These are phyloP conservation scores for Miltochrista miniata DNA, from an alignment of 2,888 invertebrate species.

Conservation along the genomic window DNA sequence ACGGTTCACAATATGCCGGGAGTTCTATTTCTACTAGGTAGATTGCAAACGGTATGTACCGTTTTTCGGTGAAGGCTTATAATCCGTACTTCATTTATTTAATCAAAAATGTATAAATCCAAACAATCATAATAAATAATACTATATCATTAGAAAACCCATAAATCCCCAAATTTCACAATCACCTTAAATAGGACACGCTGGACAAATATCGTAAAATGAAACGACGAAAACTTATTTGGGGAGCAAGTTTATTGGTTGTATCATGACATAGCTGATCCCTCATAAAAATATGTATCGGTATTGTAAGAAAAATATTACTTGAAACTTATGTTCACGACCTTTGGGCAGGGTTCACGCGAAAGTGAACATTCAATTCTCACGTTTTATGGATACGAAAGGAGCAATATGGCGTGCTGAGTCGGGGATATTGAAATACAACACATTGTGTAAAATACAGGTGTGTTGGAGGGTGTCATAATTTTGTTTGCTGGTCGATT, in stretches of 20 bases:
- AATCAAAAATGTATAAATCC: too few relatives aligned
- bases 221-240: slow-evolving; percentile 72
- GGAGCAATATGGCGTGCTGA: slow-evolving; percentile 57
- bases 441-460: slow-evolving; percentile 58
- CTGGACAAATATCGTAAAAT: slow-evolving; percentile 71
- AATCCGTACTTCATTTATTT: too few relatives aligned
- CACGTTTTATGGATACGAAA: slow-evolving; percentile 48
- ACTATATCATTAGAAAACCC: not conserved
- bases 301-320: slow-evolving; percentile 70
- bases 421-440: slow-evolving; percentile 52
- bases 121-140: not conserved
- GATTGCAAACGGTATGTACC: too few relatives aligned
- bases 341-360: slow-evolving; percentile 43
- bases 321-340: slow-evolving; percentile 49
- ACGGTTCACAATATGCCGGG: too few relatives aligned
- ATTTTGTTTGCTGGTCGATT: slow-evolving; percentile 44
- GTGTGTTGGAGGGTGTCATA: slow-evolving; percentile 49
- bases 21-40: too few relatives aligned
- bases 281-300: slow-evolving; percentile 78
- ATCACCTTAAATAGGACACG: slow-evolving; percentile 43
- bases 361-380: slow-evolving; percentile 60
- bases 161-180: slow-evolving; percentile 6
- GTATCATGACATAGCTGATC: slow-evolving; percentile 75
- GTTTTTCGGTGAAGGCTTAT: too few relatives aligned
- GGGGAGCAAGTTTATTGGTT: slow-evolving; percentile 71